phyloP scores from a whole-genome alignment of 2,888 invertebrate species.

The Protodeltote pygarga region DNA sequence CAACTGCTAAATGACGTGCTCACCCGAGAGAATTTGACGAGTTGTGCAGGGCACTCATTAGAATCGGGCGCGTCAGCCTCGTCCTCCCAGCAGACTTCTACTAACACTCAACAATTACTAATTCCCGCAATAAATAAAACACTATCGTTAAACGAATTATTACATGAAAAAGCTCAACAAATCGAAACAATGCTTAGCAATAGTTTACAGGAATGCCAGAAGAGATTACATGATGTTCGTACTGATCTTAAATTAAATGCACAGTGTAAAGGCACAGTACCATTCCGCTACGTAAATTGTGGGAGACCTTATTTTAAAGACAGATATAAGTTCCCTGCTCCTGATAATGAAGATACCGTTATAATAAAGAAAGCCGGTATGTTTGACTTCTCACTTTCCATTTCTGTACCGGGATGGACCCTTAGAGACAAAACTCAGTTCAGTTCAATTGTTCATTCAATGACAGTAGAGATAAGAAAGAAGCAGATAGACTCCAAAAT shows the following conservation, averaged over 20 bases:
- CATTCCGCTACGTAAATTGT: conserved; percentile 72
- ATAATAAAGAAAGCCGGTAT: conserved; percentile 70
- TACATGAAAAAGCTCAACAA: conserved; percentile 65
- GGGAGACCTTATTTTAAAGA: conserved; percentile 91
- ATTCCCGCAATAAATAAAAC: conserved; percentile 60
- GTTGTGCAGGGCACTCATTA: too few relatives aligned
- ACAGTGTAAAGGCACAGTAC: conserved; percentile 40
- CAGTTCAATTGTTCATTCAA: conserved; percentile 78
- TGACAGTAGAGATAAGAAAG: conserved; percentile 59
- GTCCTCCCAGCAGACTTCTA: too few relatives aligned
- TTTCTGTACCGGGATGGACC: conserved; percentile 84
- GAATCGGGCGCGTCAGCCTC: too few relatives aligned
- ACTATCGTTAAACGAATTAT: conserved; percentile 70
- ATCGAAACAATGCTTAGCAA: conserved; percentile 64
- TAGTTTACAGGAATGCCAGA: conserved; percentile 69
- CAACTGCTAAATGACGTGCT: too few relatives aligned
- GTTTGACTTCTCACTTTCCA: conserved; percentile 79
- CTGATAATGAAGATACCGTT: conserved; percentile 88
- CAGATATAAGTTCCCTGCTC: conserved; percentile 77
- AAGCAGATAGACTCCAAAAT: conserved; percentile 58
- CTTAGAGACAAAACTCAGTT: conserved; percentile 86
- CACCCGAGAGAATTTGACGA: too few relatives aligned
- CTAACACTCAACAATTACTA: too few relatives aligned
- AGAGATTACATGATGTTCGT: conserved; percentile 58
- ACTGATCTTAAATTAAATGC: conserved; percentile 7